Evolutionary conservation across 2,888 invertebrate genomes (phyloP).

Genomic region (Rambutsinella grinnellia): DNA sequence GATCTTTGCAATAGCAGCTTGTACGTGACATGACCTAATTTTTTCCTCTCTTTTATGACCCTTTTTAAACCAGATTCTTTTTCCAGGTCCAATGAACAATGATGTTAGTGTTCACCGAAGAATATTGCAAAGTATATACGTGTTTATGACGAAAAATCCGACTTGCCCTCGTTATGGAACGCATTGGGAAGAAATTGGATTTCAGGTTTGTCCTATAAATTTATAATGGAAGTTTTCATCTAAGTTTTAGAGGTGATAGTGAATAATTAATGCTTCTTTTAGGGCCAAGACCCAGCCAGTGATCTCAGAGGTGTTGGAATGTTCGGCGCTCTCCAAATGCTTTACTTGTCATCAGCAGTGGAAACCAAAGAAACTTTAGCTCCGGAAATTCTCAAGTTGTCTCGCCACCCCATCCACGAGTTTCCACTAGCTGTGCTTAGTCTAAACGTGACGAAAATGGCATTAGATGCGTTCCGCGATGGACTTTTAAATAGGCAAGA

Average conservation of each 20-base stretch:
- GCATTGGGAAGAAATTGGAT: conserved; percentile 74
- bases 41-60: neutral
- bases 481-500: conserved; percentile 71
- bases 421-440: conserved; percentile 73
- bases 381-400: conserved; percentile 70
- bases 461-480: conserved; percentile 71
- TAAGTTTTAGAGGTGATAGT: neutral
- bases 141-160: conserved; percentile 66
- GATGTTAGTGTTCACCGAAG: conserved; percentile 65
- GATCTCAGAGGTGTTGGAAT: conserved; percentile 72
- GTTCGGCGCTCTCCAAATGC: conserved; percentile 71
- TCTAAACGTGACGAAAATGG: conserved; percentile 72
- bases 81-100: conserved; percentile 66
- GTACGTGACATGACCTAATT: too few relatives aligned
- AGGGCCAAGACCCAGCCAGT: conserved; percentile 72
- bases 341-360: conserved; percentile 70
- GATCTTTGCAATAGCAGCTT: conserved; percentile 64
- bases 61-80: neutral
- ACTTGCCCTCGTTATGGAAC: conserved; percentile 71
- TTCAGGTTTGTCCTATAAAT: conserved; percentile 68
- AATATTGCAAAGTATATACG: conserved; percentile 65
- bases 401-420: conserved; percentile 71
- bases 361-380: conserved; percentile 68
- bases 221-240: too few relatives aligned
- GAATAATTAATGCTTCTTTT: neutral